Percentiles rank a stretch among this genome's conserved stretches.
phyloP scores from a whole-genome alignment of 2,888 invertebrate genomes.

The Apotomis turbidana region DNA sequence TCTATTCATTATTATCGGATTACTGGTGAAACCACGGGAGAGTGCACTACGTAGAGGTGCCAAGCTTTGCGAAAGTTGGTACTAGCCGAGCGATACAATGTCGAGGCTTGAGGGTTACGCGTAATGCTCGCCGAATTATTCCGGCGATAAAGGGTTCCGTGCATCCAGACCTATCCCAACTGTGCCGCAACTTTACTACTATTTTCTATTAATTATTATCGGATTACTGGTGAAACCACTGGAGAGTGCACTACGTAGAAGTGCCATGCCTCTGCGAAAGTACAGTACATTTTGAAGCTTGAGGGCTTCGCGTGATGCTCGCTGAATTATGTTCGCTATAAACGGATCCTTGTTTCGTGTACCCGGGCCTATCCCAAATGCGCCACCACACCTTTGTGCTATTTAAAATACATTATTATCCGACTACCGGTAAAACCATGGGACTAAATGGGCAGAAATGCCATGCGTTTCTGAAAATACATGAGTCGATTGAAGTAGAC shows the following conservation, averaged over 20 bases:
- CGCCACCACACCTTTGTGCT: slow-evolving; percentile 60
- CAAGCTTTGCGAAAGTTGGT: not conserved
- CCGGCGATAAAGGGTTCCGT: slow-evolving; percentile 69
- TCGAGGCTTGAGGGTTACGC: slow-evolving; percentile 57
- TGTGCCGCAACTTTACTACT: slow-evolving; percentile 64
- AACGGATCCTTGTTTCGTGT: slow-evolving; percentile 60
- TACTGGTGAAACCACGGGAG: slow-evolving; percentile 54
- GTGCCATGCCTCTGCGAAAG: not conserved
- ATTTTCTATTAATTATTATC: slow-evolving; percentile 77
- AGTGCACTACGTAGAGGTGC: slow-evolving; percentile 5
- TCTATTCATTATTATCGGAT: slow-evolving; percentile 77
- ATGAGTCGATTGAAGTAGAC: too few species aligned
- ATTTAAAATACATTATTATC: slow-evolving; percentile 73
- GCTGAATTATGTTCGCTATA: slow-evolving; percentile 73
- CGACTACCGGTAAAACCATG: slow-evolving; percentile 62
- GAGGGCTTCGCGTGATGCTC: slow-evolving; percentile 62
- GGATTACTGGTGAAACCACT: slow-evolving; percentile 62
- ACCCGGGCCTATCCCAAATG: slow-evolving; percentile 65
- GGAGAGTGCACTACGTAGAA: slow-evolving; percentile 8
- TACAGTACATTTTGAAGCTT: slow-evolving; percentile 64
- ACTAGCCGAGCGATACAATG: slow-evolving; percentile 57
- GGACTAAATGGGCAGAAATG: too few species aligned
- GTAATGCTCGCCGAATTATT: slow-evolving; percentile 74
- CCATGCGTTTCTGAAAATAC: too few species aligned
- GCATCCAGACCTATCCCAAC: slow-evolving; percentile 66